Base-by-base conservation (phyloP, 2,888 invertebrate genomes). In the Meteorus cinctellus region DNA sequence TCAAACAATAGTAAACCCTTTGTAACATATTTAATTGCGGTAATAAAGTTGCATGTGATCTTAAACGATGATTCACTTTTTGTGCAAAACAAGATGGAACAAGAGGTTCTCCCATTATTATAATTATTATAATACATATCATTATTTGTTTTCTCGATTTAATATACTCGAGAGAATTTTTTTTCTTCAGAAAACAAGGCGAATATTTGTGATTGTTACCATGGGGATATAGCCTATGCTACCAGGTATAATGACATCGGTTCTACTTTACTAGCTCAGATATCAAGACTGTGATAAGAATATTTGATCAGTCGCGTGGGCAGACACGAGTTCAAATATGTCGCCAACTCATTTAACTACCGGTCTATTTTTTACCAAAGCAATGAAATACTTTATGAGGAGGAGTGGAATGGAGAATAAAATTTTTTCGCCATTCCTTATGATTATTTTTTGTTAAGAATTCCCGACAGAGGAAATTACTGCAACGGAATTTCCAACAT, bases 291-390 rank as follows among this genome's bases (percentile, higher is more conserved):
- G 29, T 51, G 84, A 84, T 84, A 82, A 84, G 74, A 51, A 69
- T 83, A 79, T 83, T 84, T 81, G 81, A 81, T 82, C 79, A 80
- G 74, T 75, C 78, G 66, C 65, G 29, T 69, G 68, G 36, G 48
- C 62, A 59, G 67, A 60, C 75, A 65, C 78, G 79, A 78, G 72
- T 66, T 72, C 45, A 77, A 83, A 80, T 73, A 59, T 73, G 74
- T 68, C 74, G 66, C 29, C 62, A 72, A 36, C 67, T 72, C 75
- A 77, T 77, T 72, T 59, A 36, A 60, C 67, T 55, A 45, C 51
- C 74, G 77, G 76, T 80, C 80, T 77, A 80, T 78, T 78, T 79
- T 75, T 74, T 63, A 74, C 8, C 41, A 2, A 2, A 41, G 41
- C 0, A 41, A 41, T 41, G 12, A 41, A 41, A 41, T 24, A 4